Evolutionary conservation across 2,113 vertebrate species (phyloP), one percentile per base, ranked within the genome.

Genomic region (Porphyrio hochstetteri): DNA sequence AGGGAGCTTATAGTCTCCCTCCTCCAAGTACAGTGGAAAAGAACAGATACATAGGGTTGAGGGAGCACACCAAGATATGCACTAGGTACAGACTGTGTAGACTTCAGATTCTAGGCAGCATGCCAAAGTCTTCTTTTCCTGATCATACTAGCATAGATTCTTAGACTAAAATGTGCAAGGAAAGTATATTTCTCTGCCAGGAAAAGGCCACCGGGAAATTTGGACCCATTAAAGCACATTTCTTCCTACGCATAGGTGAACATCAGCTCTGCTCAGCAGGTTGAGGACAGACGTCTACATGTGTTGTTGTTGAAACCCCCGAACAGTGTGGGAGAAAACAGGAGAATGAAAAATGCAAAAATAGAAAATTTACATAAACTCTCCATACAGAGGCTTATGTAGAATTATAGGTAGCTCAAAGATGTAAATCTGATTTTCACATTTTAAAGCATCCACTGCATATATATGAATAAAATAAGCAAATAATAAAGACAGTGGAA

Each of bases 401-500:
- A 46, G 35, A 90, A 76, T 64, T 72, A 38, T 4, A 85, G 28
- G 35, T 71, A 67, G 19, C 11, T 65, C 46, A 31, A 53, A 61
- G 9, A 63, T 84, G 65, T 48, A 92, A 82, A 75, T 50, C 50
- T 33, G 9, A 48, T 88, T 94, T 92, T 81, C 33, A 60, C 15
- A 16, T 67, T 88, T 82, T 64, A 79, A 57, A 69, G 13, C 12
- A 80, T 69, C n/a, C n/a, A 78, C 65, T 64, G n/a, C n/a, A 72
- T 11, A 57, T 17, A 25, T 2, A 0, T 31, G 28, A 86, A 75
- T 29, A 92, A 93, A 93, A 68, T 21, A 82, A 94, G 69, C 35
- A 82, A 48, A 90, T 57, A 61, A 72, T 24, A 69, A 85, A 78
- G 11, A 83, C 72, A 88, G 78, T 76, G 84, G 91, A 96, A 96